These are phyloP conservation scores for Echiichthys vipera DNA, from an alignment of 2,797 vertebrate species.

Conservation along the genomic window DNA sequence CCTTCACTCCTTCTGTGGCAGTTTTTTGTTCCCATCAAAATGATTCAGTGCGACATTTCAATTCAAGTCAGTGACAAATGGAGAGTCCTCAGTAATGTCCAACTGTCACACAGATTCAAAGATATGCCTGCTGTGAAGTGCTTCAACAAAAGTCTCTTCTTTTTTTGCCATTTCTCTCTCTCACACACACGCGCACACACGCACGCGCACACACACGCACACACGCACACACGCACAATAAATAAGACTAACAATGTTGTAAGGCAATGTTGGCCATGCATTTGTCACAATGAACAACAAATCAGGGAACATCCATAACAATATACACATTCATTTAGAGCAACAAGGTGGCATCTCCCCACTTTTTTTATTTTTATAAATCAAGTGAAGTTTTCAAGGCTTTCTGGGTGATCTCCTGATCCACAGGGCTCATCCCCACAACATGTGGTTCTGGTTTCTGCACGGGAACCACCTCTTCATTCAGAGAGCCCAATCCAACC, in stretches of 20 bases:
- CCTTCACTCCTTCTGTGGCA: not conserved
- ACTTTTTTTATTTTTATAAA: conserved; percentile 61
- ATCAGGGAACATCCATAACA: conserved; percentile 81
- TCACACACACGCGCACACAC: not conserved
- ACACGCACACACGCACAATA: conserved; percentile 81
- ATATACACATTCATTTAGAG: conserved; percentile 91
- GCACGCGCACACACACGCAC: conserved; percentile 65
- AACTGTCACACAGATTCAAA: conserved; percentile 32
- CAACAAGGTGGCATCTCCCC: conserved; percentile 74
- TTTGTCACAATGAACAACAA: conserved; percentile 87
- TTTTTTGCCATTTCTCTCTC: too few species aligned
- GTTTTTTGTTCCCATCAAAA: conserved; percentile 34
- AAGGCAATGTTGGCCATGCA: conserved; percentile 95
- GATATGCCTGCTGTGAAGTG: conserved; percentile 68
- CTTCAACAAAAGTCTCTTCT: conserved; percentile 79
- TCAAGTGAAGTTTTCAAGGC: conserved; percentile 88
- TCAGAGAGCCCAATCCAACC: conserved; percentile 41
- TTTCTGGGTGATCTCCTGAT: conserved; percentile 91
- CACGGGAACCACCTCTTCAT: conserved; percentile 29
- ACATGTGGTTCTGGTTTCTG: conserved; percentile 47
- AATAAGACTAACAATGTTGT: conserved; percentile 92
- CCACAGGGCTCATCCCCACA: conserved; percentile 76
- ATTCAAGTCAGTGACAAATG: conserved; percentile 24
- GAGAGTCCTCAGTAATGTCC: conserved; percentile 14
- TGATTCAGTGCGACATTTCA: conserved; percentile 23